These are phyloP conservation scores for Drosophila nannoptera DNA, from an alignment of 1,140 invertebrate genomes.

Conservation along the genomic window DNA sequence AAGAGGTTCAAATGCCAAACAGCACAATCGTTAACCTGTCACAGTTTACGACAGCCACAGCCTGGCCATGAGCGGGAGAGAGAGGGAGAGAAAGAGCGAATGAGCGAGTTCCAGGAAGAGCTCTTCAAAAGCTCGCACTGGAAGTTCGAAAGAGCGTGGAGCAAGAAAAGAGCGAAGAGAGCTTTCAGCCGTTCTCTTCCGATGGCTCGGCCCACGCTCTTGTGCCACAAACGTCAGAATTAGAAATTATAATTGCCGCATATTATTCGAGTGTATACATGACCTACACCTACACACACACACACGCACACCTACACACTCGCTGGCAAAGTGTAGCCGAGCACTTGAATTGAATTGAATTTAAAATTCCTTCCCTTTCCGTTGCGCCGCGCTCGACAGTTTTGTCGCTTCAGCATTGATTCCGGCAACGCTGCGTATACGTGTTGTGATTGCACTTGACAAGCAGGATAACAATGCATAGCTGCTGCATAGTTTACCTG, in stretches of 20 bases:
- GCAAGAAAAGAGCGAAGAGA: slow-evolving; percentile 46
- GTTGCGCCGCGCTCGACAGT: neutral
- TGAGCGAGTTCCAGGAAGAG: slow-evolving; percentile 10
- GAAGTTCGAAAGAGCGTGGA: slow-evolving; percentile 55
- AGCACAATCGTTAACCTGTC: slow-evolving; percentile 54
- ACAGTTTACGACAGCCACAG: slow-evolving; percentile 5
- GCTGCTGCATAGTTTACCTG: slow-evolving; percentile 58
- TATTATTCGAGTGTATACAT: slow-evolving; percentile 71
- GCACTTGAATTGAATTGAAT: slow-evolving; percentile 66
- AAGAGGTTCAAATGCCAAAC: slow-evolving; percentile 75
- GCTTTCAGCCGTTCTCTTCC: slow-evolving; percentile 37
- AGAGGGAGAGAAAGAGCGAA: slow-evolving; percentile 2
- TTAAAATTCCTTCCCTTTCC: slow-evolving; percentile 48
- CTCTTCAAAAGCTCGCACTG: slow-evolving; percentile 48
- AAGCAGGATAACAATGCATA: slow-evolving; percentile 48
- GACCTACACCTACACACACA: slow-evolving; percentile 56
- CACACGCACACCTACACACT: slow-evolving; percentile 12
- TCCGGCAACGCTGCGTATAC: slow-evolving; percentile 17
- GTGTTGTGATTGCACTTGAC: slow-evolving; percentile 54
- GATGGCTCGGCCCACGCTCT: slow-evolving; percentile 19
- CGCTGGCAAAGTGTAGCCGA: slow-evolving; percentile 33
- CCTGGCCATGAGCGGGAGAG: neutral
- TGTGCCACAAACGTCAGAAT: slow-evolving; percentile 71
- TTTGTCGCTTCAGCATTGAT: slow-evolving; percentile 47
- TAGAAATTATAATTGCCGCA: slow-evolving; percentile 77